Evolutionary conservation across 2,797 vertebrate species (phyloP).

Genomic region (Falco berigora): DNA sequence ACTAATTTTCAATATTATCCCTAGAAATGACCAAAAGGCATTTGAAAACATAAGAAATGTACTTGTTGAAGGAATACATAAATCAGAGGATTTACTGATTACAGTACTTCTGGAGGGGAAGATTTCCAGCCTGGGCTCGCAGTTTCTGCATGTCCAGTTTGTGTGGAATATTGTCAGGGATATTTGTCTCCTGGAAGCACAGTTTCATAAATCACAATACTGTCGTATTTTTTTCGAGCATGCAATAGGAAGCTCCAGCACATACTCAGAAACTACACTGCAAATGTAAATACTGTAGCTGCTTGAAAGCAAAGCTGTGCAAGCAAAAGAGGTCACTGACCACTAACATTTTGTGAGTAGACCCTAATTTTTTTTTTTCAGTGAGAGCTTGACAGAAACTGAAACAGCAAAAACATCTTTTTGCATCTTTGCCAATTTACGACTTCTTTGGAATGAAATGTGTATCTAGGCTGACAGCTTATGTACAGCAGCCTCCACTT

Average conservation of each 20-base stretch:
- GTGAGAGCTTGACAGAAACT: not conserved
- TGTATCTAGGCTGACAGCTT: slow-evolving; percentile 30
- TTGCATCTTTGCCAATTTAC: slow-evolving; percentile 47
- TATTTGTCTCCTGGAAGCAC: not conserved
- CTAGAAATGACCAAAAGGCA: not conserved
- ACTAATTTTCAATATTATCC: not conserved
- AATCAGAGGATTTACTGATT: not conserved
- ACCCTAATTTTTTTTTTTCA: not conserved
- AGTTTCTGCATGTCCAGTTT: not conserved
- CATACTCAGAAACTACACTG: not conserved
- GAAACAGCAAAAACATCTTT: slow-evolving; percentile 27
- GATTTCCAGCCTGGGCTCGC: not conserved
- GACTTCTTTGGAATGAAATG: slow-evolving; percentile 30
- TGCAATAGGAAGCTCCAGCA: not conserved
- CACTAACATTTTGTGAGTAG: not conserved
- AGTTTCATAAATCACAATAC: not conserved
- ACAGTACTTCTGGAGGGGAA: not conserved
- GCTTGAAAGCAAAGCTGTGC: slow-evolving; percentile 24
- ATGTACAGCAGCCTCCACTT: slow-evolving; percentile 48
- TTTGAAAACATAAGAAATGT: not conserved
- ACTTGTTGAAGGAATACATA: not conserved
- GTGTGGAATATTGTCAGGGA: not conserved
- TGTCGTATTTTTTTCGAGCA: not conserved
- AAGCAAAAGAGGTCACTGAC: slow-evolving; percentile 50
- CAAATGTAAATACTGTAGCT: slow-evolving; percentile 40